Percentiles rank a stretch among this genome's conserved stretches.
phyloP scores from a whole-genome alignment of 2,797 vertebrate species.

The Champsocephalus esox region DNA sequence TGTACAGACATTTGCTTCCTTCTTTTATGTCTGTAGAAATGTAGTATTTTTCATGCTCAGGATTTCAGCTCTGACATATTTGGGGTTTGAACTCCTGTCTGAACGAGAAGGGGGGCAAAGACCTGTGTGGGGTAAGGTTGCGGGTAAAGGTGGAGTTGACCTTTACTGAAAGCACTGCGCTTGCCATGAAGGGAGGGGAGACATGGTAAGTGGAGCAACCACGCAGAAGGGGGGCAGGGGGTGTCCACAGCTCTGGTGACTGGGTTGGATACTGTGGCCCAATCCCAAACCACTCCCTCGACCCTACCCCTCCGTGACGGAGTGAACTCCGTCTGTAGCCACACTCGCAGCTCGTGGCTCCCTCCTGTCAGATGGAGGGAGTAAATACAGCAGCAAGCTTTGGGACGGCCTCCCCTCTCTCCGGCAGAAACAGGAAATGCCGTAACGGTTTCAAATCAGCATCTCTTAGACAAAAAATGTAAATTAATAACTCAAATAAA shows the following conservation, averaged over 20 bases:
- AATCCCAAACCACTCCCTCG: no score
- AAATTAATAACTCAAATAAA: no score
- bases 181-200: slow-evolving; percentile 50
- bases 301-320: no score
- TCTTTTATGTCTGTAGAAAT: background rate
- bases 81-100: slow-evolving; percentile 23
- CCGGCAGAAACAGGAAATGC: no score
- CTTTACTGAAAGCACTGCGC: slow-evolving; percentile 70
- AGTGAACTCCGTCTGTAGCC: no score
- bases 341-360: no score
- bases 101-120: slow-evolving; percentile 27
- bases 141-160: slow-evolving; percentile 71
- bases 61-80: slow-evolving; percentile 8
- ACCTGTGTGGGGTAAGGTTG: slow-evolving; percentile 14
- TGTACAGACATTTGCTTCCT: background rate
- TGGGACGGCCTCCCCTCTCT: no score
- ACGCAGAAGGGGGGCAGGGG: slow-evolving; percentile 19
- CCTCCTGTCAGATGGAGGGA: no score
- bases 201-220: slow-evolving; percentile 54
- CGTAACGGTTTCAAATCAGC: no score
- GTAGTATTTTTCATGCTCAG: background rate
- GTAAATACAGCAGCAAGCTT: no score
- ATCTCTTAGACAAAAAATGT: no score
- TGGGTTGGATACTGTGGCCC: slow-evolving; percentile 40
- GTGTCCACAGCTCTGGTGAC: slow-evolving; percentile 61